Evolutionary conservation across 2,113 vertebrate species (phyloP), one percentile per base, ranked within the genome.

Genomic region (Rhadina sibilatrix): DNA sequence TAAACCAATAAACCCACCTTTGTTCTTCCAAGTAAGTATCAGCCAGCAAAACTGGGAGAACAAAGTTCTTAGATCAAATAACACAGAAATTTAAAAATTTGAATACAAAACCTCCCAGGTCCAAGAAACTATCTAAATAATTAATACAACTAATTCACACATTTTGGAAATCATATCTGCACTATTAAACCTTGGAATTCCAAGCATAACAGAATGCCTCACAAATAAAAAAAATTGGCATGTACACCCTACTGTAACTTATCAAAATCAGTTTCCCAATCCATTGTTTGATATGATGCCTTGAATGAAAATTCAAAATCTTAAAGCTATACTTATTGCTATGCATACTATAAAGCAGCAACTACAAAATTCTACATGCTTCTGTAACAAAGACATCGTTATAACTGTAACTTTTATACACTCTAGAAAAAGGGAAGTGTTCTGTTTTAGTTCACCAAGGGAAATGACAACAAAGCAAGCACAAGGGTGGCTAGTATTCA

Each of bases 381-480:
- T 65, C 47, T 60, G 25, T 59, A 83, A 90, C 60, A 92, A 88
- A 88, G 68, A 14, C 40, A 47, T 60, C 40, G 30, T 74, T 86
- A 6, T 47, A 85, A 93, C 54, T 42, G 16, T 20, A 90, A 78
- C 60, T 60, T 93, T 70, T 60, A 65, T 23, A 83, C 15, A 83
- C 33, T 87, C 35, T 50, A 82, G 89, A 65, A 93, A 91, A 78
- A 59, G 49, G 52, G 94, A 97, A 96, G n/a, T n/a, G 56, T 30
- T 90, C 56, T 83, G 94, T 89, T 87, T 89, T 92, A 83, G 54
- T 93, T 94, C 25, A 17, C 52, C 63, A 59, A 79, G 83, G 97
- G 80, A 97, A 95, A 95, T 56, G 91, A 92, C 68, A 90, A 95
- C 83, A 89, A 96, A 95, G 54, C 40, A 91, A 93, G 94, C 38